Evolutionary conservation across 2,888 invertebrate species (phyloP).

Genomic region (Thymelicus lineola): DNA sequence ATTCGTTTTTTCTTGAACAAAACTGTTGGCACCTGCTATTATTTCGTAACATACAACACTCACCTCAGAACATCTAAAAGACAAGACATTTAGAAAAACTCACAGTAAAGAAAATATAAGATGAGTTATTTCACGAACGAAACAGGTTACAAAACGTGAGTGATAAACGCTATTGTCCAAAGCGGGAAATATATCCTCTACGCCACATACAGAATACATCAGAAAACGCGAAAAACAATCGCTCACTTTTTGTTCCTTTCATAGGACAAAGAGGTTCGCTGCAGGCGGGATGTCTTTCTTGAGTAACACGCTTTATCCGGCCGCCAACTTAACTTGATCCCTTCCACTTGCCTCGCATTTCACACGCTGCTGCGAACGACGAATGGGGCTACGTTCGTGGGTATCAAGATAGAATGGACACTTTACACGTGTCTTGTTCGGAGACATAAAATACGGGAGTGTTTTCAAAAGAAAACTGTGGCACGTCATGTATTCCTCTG

Average conservation of each 20-base stretch:
- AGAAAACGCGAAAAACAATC: constrained; percentile 69
- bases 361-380: constrained; percentile 26
- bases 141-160: constrained; percentile 29
- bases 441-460: constrained; percentile 66
- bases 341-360: constrained; percentile 26
- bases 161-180: constrained; percentile 37
- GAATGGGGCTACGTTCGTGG: constrained; percentile 32
- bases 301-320: constrained; percentile 60
- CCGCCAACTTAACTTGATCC: constrained; percentile 58
- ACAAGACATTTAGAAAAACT: constrained; percentile 12
- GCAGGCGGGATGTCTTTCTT: constrained; percentile 65
- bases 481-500: constrained; percentile 64
- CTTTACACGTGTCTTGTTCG: constrained; percentile 64
- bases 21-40: not conserved
- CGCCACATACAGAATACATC: constrained; percentile 48
- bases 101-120: constrained; percentile 18
- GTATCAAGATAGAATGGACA: constrained; percentile 59
- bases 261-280: constrained; percentile 70
- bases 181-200: constrained; percentile 35
- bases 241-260: constrained; percentile 69
- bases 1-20: too few relatives aligned
- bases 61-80: constrained; percentile 1
- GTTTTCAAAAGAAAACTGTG: constrained; percentile 63
- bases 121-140: constrained; percentile 25
- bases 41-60: not conserved